Percentiles rank a stretch among this genome's conserved stretches.
Conservation (phyloP, 1,140 invertebrate genomes). For the Eubasilissa regina region DNA sequence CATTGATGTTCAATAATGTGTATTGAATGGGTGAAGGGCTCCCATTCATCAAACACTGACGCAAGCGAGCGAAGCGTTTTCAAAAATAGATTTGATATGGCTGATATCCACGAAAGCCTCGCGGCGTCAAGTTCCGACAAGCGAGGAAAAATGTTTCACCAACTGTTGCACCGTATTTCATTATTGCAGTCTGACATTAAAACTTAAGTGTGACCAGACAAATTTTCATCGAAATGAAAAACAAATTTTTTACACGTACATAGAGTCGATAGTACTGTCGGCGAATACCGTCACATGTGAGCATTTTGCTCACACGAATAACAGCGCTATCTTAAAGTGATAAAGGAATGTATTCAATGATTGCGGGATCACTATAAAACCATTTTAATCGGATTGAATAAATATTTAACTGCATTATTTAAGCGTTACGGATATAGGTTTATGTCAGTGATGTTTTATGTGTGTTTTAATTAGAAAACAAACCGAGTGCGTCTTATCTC, state of each 20-base stretch:
- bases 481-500: slow-evolving; percentile 7
- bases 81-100: slow-evolving; percentile 30
- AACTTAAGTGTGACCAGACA: no score
- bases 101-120: slow-evolving; percentile 8
- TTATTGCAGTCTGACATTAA: no score
- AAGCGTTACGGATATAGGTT: slow-evolving; percentile 17
- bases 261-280: no score
- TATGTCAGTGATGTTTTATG: slow-evolving; percentile 26
- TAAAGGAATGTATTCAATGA: slow-evolving; percentile 29
- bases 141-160: not conserved
- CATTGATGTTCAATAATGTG: slow-evolving; percentile 28
- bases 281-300: no score
- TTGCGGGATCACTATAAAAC: slow-evolving; percentile 23
- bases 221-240: no score
- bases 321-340: slow-evolving; percentile 13
- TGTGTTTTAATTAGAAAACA: slow-evolving; percentile 38
- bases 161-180: no score
- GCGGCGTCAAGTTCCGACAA: not conserved
- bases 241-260: no score
- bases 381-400: slow-evolving; percentile 24
- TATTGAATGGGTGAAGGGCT: slow-evolving; percentile 46
- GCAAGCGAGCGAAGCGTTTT: slow-evolving; percentile 35
- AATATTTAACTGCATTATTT: slow-evolving; percentile 45
- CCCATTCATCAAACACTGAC: slow-evolving; percentile 33
- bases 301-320: not conserved